Evolutionary conservation across 2,113 vertebrate species (phyloP), one percentile per base, ranked within the genome.

Genomic region (Anas platyrhynchos): DNA sequence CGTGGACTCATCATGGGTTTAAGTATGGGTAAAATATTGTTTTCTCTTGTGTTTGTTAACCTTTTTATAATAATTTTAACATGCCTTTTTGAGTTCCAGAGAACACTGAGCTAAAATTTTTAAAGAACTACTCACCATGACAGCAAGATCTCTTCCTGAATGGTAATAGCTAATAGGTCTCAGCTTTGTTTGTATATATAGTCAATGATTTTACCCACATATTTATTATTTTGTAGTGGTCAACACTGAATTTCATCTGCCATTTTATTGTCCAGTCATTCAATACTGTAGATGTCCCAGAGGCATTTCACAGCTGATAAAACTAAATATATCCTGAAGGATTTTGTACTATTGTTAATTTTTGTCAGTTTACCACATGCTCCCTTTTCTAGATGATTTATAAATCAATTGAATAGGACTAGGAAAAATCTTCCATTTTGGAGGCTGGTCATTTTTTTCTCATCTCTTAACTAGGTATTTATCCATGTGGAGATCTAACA

Each of bases 31-130:
- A 61, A 9, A 82, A 65, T 65, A 26, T 38, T 90, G 29, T 65
- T 87, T 94, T 91, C 71, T 65, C 38, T 73, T 87, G 22, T 73
- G 43, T 88, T 82, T 34, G 38, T 89, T 85, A 82, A 76, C 79
- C 71, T 85, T 95, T 94, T 76, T 34, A 75, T 65, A 89, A 83
- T 72, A 91, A 76, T 89, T 82, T 79, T 82, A 91, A 14, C 66
- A 82, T 82, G 62, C 15, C 18, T 92, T 75, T 75, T 63, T 65
- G 38, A 93, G 38, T 61, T 23, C 34, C 48, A 68, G n/a, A 75
- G 46, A 92, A 14, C 52, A 76, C 66, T 82, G 66, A 89, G 69
- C 66, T 82, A 89, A 91, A 29, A 79, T 87, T 91, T 95, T 61
- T 89, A 93, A 82, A 85, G 74, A 79, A 22, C 84, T 73, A 46